Percentiles rank a stretch among this genome's conserved stretches.
Evolutionary conservation across 2,113 vertebrate species (phyloP).

Genomic region (Sinocyclocheilus rhinocerous): DNA sequence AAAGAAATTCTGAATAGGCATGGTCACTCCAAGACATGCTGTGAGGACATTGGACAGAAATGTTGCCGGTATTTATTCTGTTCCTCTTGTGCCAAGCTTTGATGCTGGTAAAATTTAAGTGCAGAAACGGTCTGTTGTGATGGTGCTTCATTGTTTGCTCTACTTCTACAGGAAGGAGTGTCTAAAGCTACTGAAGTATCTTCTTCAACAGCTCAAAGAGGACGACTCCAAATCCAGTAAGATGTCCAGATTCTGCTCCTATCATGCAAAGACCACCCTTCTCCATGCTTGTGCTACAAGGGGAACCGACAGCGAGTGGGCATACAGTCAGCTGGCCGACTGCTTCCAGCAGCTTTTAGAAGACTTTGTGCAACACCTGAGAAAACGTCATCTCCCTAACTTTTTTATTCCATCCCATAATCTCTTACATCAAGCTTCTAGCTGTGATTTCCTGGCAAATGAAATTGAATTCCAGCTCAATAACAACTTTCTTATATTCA

Average conservation of each 20-base stretch:
- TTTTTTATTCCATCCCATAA: constrained; percentile 86
- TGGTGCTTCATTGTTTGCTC: neutral
- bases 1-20: constrained; percentile 78
- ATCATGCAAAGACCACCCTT: constrained; percentile 83
- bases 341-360: constrained; percentile 76
- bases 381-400: constrained; percentile 65
- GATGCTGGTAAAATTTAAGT: neutral
- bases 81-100: neutral
- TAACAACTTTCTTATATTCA: constrained; percentile 75
- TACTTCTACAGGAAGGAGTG: constrained; percentile 77
- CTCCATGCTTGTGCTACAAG: constrained; percentile 72
- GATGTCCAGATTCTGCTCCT: constrained; percentile 80
- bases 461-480: constrained; percentile 69
- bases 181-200: constrained; percentile 86
- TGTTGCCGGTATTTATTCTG: constrained; percentile 75
- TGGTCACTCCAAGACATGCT: constrained; percentile 78
- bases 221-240: constrained; percentile 57
- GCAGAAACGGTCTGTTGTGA: neutral
- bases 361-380: constrained; percentile 74
- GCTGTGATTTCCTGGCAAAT: constrained; percentile 61
- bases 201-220: constrained; percentile 79
- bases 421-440: constrained; percentile 66
- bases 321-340: constrained; percentile 18
- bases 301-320: constrained; percentile 74
- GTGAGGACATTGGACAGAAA: constrained; percentile 60